Base-by-base conservation (phyloP, 2,888 invertebrate genomes). In the Cephonodes hylas region DNA sequence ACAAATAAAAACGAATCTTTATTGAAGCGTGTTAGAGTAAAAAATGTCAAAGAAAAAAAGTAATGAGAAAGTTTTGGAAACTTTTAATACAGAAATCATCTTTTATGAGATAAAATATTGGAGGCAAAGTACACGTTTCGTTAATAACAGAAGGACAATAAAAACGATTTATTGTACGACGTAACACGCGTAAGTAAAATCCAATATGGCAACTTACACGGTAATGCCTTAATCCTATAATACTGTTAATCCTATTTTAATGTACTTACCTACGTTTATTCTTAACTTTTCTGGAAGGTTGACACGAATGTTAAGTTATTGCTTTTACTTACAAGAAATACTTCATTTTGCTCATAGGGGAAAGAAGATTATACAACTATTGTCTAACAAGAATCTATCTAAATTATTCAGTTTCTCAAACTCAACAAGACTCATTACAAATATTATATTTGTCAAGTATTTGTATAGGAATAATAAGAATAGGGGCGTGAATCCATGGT, bases 141-240 rank as follows among this genome's bases (percentile, higher is more conserved):
- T 25, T 42, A 18, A 18, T 27, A 20, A 8, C 13, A 27, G 7
- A 23, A 44, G 15, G 44, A 7, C 20, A 44, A 44, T 31, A 44
- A 44, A 7, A 27, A 44, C 42, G 57, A 38, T 38, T 57, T 38
- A 57, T 25, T 8, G 10, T 18, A 38, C 57, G 13, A n/a, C 8
- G 22, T 10, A 53, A 23, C 25, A 27, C 27, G 53, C 6, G 25
- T 31, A 31, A 59, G 27, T 31, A 20, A 42, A 45, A 59, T 31
- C 31, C 27, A 44, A 44, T 59, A 45, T 7, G 20, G 20, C 20
- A 38, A 57, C 38, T 57, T 8, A 56, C 25, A 1, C 27, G 31
- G 8, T 53, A 31, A 53, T 53, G 7, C 53, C 53, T 18, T 53
- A 53, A 53, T 53, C 53, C 53, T 53, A 53, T 53, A 53, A 53